Conservation (phyloP, 2,113 vertebrate genomes). For the Coreoperca whiteheadi region DNA sequence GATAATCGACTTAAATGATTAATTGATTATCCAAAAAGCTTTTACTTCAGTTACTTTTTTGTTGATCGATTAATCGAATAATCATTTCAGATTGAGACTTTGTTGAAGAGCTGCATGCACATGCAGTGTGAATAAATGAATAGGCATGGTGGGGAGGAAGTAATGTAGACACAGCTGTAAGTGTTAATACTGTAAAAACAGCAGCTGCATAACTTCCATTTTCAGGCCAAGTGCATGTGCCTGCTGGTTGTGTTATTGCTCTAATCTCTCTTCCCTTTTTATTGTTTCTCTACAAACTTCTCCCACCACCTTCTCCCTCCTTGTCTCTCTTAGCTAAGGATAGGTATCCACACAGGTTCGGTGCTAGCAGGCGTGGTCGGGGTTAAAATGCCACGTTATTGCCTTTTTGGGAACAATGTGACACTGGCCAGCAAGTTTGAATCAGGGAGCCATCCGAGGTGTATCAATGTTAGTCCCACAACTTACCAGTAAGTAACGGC, state of each 20-base stretch:
- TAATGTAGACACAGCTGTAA: not conserved
- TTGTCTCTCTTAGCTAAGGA: slow-evolving; percentile 88
- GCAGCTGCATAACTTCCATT: not conserved
- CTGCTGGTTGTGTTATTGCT: not conserved
- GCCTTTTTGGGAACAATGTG: slow-evolving; percentile 98
- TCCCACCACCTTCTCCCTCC: not conserved
- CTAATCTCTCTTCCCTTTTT: slow-evolving; percentile 2
- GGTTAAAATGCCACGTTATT: slow-evolving; percentile 98
- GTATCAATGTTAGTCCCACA: slow-evolving; percentile 97
- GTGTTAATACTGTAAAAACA: not conserved
- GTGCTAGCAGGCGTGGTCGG: slow-evolving; percentile 97
- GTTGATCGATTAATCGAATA: not conserved
- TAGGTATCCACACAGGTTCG: slow-evolving; percentile 97
- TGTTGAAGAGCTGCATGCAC: no score
- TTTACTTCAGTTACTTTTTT: not conserved
- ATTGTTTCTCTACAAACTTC: no score
- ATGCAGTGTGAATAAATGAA: not conserved
- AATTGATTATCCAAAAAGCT: not conserved
- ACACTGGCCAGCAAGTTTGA: slow-evolving; percentile 99
- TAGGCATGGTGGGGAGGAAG: no score
- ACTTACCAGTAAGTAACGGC: slow-evolving; percentile 92
- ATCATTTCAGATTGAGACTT: not conserved
- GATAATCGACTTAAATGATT: not conserved
- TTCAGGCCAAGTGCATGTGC: not conserved
- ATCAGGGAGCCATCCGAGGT: slow-evolving; percentile 95